Conservation (phyloP, 2,797 vertebrate species). For the Falco columbarius region DNA sequence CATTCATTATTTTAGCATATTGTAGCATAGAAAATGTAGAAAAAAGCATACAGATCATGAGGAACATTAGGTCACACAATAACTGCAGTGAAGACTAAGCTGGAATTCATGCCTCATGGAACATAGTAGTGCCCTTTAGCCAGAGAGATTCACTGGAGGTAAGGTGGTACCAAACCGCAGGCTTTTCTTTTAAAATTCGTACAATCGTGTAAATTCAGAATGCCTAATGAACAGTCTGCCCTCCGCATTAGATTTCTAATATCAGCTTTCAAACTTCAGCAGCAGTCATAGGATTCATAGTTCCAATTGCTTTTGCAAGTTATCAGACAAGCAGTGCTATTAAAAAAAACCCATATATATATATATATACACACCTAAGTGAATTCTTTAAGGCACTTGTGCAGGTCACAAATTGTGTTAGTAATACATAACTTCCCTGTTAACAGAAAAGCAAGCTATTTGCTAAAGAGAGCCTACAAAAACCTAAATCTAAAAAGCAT, state of each 20-base stretch:
- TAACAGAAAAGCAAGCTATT: background rate
- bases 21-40: fast-evolving
- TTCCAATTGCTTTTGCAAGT: fast-evolving
- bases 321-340: background rate
- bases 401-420: background rate
- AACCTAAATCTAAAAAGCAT: background rate
- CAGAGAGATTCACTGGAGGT: background rate
- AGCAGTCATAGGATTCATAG: background rate
- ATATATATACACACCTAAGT: no score
- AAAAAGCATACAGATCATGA: background rate
- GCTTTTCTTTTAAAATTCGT: background rate
- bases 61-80: background rate
- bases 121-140: background rate
- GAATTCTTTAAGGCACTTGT: background rate
- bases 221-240: background rate
- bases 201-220: background rate
- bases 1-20: background rate
- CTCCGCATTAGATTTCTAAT: background rate
- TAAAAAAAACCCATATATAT: background rate
- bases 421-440: background rate
- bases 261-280: background rate
- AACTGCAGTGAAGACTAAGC: background rate
- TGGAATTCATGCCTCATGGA: background rate
- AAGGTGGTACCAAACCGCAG: background rate
- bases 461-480: background rate